Evolutionary conservation across 2,888 invertebrate genomes (phyloP).

Genomic region (Tenthredo amoena): DNA sequence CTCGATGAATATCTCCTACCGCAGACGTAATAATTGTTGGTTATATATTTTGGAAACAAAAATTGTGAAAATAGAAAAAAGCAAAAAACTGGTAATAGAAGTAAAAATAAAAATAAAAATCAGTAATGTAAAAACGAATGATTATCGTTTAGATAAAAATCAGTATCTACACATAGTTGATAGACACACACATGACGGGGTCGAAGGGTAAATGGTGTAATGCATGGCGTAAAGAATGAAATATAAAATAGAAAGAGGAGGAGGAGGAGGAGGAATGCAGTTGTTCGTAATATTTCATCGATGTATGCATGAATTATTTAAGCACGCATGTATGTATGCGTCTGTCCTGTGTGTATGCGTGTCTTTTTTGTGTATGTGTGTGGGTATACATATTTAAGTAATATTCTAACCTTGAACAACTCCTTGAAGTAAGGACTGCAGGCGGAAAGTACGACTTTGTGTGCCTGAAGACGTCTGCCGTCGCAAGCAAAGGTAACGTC

Average conservation of each 20-base stretch:
- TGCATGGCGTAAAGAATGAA: conserved; percentile 26
- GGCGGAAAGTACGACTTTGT: conserved; percentile 92
- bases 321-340: background rate
- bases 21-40: too few species aligned
- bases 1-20: too few species aligned
- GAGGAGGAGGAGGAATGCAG: conserved; percentile 38
- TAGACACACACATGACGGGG: conserved; percentile 20
- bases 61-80: background rate
- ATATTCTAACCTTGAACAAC: conserved; percentile 87
- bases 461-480: conserved; percentile 90
- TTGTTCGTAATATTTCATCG: background rate
- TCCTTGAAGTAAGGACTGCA: conserved; percentile 94
- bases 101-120: too few species aligned
- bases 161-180: background rate
- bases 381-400: background rate
- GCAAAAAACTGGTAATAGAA: background rate
- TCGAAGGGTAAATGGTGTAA: conserved; percentile 24
- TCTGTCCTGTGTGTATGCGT: background rate
- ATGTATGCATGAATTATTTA: background rate
- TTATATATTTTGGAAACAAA: background rate
- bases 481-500: conserved; percentile 94
- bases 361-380: background rate
- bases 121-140: background rate
- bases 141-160: background rate
- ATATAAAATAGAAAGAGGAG: conserved; percentile 27